Base-by-base conservation (phyloP, 2,113 vertebrate species). In the Cololabis saira region DNA sequence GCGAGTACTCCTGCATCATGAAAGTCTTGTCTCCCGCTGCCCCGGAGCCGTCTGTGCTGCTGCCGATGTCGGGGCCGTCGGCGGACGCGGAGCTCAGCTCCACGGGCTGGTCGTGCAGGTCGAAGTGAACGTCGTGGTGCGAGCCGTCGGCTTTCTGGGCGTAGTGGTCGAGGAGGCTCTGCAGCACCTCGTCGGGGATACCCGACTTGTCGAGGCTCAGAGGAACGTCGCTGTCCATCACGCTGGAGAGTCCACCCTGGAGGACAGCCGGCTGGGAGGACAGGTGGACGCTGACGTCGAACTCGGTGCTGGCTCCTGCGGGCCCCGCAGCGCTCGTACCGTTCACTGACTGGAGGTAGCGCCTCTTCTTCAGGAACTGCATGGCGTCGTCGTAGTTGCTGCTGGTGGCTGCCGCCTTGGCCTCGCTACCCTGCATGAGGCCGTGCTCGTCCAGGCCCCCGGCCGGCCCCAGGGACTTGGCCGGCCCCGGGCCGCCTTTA, bases 331-430 rank as follows among this genome's bases (percentile, higher is more conserved):
- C 13, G 0, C 65, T 79, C 43, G 74, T 58, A 27, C 67, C 86
- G 65, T 93, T 95, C 43, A 94, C 92, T 55, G 95, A 93, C 27
- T 96, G 94, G 59, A 99, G 85, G 88, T 99, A 99, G 82, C 98
- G 95, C 74, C 97, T 93, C 80, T 99, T 99, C 94, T 99, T 99
- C 61, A 98, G 92, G 80, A 99, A 99, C 89, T 99, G 98, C 96
- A 99, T 97, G 93, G 98, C 98, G 66, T 98, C 97, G 17, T 98
- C 96, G 0, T 99, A 99, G 91, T 95, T 98, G 89, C 94, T 97
- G 87, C 93, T 95, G 80, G 93, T 91, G 9, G 91, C 91, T 75
- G 92, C 94, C 7, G 89, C 91, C 82, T 98, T 98, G 67, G 91
- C 89, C 58, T 90, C 91, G 47, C 93, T 83, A 61, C 90, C 91